phyloP scores from a whole-genome alignment of 2,113 vertebrate genomes.

The rat (Rattus norvegicus) region DNA sequence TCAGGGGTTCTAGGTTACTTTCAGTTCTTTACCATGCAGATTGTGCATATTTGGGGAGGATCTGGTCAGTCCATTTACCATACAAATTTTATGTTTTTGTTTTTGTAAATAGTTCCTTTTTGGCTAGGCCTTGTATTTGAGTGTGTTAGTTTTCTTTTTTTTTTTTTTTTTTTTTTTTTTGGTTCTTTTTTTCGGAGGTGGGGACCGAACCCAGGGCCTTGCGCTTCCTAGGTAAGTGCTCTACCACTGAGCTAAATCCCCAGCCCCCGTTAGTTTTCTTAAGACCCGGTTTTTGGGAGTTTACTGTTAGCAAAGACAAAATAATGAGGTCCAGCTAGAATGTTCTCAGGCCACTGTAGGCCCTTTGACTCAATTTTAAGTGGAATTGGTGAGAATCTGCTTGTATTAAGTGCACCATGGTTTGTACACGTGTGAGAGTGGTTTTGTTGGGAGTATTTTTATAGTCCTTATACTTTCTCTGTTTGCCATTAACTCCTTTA shows the following conservation, averaged over 20 bases:
- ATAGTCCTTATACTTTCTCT: background rate
- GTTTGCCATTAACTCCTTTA: background rate
- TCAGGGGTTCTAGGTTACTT: background rate
- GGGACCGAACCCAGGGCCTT: too few relatives aligned
- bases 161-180: too few relatives aligned
- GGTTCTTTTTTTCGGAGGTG: too few relatives aligned
- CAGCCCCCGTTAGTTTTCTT: conserved; percentile 9
- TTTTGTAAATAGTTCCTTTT: background rate
- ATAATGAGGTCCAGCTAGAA: background rate
- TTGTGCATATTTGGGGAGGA: background rate
- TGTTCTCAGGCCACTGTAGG: background rate
- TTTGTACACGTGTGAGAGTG: background rate
- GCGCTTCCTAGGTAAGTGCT: too few relatives aligned
- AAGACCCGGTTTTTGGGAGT: background rate
- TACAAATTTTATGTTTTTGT: background rate
- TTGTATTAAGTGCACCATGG: background rate
- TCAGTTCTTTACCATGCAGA: background rate
- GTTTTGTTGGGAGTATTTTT: conserved; percentile 30
- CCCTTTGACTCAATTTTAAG: conserved; percentile 20
- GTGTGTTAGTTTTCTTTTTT: conserved; percentile 21
- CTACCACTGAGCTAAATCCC: too few relatives aligned
- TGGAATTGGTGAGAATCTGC: background rate
- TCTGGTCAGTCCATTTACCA: conserved; percentile 25
- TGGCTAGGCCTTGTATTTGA: background rate
- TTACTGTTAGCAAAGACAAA: background rate